Evolutionary conservation across 2,113 vertebrate genomes (phyloP).

Genomic region (Ictidomys tridecemlineatus): DNA sequence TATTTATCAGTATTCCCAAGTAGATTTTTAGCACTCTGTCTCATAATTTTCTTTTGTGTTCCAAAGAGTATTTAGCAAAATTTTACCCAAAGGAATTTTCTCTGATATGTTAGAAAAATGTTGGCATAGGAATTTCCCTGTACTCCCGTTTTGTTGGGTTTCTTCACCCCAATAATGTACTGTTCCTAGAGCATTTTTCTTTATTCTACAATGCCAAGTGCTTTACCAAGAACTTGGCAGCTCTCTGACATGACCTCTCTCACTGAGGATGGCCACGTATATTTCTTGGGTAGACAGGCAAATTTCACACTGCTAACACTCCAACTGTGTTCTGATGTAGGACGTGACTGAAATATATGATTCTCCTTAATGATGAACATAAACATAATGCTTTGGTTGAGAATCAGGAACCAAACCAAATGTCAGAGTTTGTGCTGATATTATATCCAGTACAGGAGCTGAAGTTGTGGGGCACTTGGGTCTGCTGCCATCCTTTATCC

Average conservation of each 20-base stretch:
- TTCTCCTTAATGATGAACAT: neutral
- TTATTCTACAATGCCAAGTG: neutral
- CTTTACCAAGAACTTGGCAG: neutral
- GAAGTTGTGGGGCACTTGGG: rapidly evolving
- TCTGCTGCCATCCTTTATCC: neutral
- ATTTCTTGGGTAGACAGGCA: neutral
- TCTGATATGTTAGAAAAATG: conserved; percentile 42
- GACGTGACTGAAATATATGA: neutral
- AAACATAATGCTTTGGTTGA: neutral
- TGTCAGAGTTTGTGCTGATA: neutral
- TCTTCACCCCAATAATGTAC: too few species aligned
- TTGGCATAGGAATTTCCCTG: conserved; percentile 1
- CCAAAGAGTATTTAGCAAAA: conserved; percentile 30
- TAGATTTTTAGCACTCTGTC: neutral
- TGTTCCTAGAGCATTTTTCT: neutral
- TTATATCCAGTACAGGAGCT: rapidly evolving
- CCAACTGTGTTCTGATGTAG: neutral
- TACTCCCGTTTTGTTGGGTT: neutral
- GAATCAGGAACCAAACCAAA: neutral
- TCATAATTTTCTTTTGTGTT: conserved; percentile 1
- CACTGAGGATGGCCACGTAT: neutral
- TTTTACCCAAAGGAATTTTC: neutral
- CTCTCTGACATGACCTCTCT: neutral
- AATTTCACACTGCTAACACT: neutral
- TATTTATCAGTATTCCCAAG: conserved; percentile 24